Base-by-base conservation (phyloP, 1,140 invertebrate genomes). In the Drosophila malerkotliana region DNA sequence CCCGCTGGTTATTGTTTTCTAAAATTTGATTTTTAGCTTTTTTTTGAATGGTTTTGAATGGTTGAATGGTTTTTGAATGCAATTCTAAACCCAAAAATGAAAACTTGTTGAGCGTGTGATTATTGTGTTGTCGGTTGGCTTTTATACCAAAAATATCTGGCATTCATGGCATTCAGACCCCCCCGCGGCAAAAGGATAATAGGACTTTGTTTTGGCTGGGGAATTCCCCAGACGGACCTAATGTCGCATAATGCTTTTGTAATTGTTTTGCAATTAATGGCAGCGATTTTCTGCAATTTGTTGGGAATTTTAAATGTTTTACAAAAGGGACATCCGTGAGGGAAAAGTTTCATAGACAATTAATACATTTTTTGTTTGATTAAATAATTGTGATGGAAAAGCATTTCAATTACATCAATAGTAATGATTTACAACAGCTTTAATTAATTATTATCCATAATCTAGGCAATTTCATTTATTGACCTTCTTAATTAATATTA, bases 81-180 rank as follows among this genome's bases (percentile, higher is more conserved):
- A 21, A 21, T 21, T 21, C 21, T 21, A 21, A 21, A 21, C 21
- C 21, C 26, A 28, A 53, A 53, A 14, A 45, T 28, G 37, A 47
- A 47, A 68, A 67, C 64, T 68, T 68, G 64, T 68, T 68, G 48
- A 67, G 47, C 48, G n/a, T 34, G 24, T 34, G 24, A 52, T 52
- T 45, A 18, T 3, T 48, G 41, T 12, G 37, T 14, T 5, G 45
- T 26, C 2, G 24, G n/a, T 21, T 48, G 34, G 34, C 34, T 10
- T 10, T n/a, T 6, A 28, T 6, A 28, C 26, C 26, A 28, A 28
- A 28, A 28, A 5, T 28, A 28, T 21, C 21, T 21, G 3, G 21
- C 3, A 21, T 21, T 21, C 21, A 21, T 21, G 21, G 21, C 21
- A 21, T 21, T 3, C n/a, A 21, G 18, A 18, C 18, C 32, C 30